Evolutionary conservation across 2,888 invertebrate species (phyloP).

Genomic region (Dermolepida albohirtum): DNA sequence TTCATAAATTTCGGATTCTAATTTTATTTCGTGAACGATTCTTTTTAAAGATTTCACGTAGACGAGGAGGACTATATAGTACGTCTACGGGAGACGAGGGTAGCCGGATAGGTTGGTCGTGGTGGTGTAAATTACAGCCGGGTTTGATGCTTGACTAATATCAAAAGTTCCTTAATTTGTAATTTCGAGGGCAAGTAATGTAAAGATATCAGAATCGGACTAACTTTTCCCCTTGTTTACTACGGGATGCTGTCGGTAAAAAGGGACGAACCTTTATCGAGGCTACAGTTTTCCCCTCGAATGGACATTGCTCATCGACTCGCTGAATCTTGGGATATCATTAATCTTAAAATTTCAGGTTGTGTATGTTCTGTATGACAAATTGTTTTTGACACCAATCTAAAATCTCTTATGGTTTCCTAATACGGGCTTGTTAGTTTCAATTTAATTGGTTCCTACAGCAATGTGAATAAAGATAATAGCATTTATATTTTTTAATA

Average conservation of each 20-base stretch:
- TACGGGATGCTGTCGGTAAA: constrained; percentile 38
- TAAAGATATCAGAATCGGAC: constrained; percentile 48
- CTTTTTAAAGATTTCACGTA: background rate
- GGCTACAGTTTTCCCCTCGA: constrained; percentile 46
- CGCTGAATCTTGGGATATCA: constrained; percentile 46
- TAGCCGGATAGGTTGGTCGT: no score
- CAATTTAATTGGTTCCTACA: no score
- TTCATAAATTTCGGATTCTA: constrained; percentile 38
- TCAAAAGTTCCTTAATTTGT: constrained; percentile 51
- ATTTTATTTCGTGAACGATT: constrained; percentile 29
- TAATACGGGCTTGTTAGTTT: constrained; percentile 19
- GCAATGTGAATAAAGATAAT: no score
- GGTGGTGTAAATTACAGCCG: constrained; percentile 20
- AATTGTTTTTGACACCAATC: constrained; percentile 46
- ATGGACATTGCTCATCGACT: constrained; percentile 48
- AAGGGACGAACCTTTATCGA: constrained; percentile 46
- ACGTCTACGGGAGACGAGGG: no score
- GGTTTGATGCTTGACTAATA: constrained; percentile 46
- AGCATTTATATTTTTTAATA: no score
- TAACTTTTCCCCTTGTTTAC: constrained; percentile 48
- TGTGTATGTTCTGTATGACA: constrained; percentile 49
- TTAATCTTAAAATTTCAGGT: constrained; percentile 51
- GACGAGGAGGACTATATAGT: no score
- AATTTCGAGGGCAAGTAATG: constrained; percentile 48
- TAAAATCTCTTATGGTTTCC: constrained; percentile 13